Evolutionary conservation across 2,113 vertebrate species (phyloP), one percentile per base, ranked within the genome.

Genomic region (Notarius lentiginosus): DNA sequence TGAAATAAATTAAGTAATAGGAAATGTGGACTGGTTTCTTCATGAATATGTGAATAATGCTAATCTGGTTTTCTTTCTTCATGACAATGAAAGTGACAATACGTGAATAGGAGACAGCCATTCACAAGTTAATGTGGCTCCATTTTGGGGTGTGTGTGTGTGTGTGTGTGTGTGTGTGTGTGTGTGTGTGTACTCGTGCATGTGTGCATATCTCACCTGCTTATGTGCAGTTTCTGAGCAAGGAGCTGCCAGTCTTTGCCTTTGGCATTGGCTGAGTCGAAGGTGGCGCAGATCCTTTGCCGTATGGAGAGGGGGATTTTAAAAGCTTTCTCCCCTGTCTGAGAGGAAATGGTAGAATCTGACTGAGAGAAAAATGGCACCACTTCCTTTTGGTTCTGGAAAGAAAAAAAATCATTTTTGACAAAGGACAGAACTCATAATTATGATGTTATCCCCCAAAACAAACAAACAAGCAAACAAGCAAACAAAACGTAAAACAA

Each of bases 181-280:
- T 53, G 51, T 65, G 61, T 65, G 61, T 65, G 61, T 65, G 24
- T 65, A 11, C 53, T 7, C 1, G 63, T n/a, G 63, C 10, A 22
- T n/a, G 20, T 63, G 60, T 63, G 18, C 4, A 24, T 70, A 8
- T 61, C 87, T 96, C 94, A 98, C 98, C 97, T 97, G 93, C 95
- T 96, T 92, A 99, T 96, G 94, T 96, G 96, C 92, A 95, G 97
- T 84, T 99, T 98, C 91, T 97, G 97, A 53, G 98, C 98, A 94
- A 99, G 94, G 94, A 99, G 95, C 94, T 98, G 97, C 98, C 98
- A 99, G 96, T 99, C 98, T 92, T 99, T 99, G 95, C 97, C 97
- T 95, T 97, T 97, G 94, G 97, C 94, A 0, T 95, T 96, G 91
- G 98, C 97, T 0, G 97, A 95, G 93, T 99, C 98, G 55, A 99